phyloP scores from a whole-genome alignment of 2,888 invertebrate species.

The Eristalinus sepulchralis region DNA sequence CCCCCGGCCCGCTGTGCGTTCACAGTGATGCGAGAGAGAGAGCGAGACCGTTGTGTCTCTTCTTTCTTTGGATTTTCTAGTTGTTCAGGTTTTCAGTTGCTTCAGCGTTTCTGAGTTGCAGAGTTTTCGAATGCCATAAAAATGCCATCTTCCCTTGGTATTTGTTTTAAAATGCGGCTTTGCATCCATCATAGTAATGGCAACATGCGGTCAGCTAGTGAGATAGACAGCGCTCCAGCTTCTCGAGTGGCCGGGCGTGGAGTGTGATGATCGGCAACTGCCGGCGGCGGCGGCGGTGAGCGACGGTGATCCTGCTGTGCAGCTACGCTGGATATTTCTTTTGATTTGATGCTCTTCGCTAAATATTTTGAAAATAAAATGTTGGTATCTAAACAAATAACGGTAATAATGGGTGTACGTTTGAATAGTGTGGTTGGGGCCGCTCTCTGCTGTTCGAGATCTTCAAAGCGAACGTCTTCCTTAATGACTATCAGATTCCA shows the following conservation, averaged over 20 bases:
- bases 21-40: constrained; percentile 4
- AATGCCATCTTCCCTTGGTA: constrained; percentile 63
- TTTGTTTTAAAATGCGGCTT: constrained; percentile 72
- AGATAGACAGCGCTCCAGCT: neutral
- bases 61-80: neutral
- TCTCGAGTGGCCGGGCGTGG: constrained; percentile 9
- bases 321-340: constrained; percentile 47
- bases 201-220: constrained; percentile 73
- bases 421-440: constrained; percentile 40
- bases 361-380: constrained; percentile 75
- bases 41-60: neutral
- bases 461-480: constrained; percentile 60
- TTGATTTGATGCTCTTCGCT: constrained; percentile 68
- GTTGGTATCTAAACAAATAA: constrained; percentile 75
- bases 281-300: constrained; percentile 18
- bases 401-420: constrained; percentile 67
- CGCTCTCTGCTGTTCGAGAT: constrained; percentile 40
- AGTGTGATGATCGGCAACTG: constrained; percentile 14
- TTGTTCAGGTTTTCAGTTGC: constrained; percentile 11
- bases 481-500: constrained; percentile 68
- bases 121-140: constrained; percentile 63
- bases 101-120: constrained; percentile 9
- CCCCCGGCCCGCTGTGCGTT: neutral
- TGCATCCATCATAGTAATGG: constrained; percentile 74
- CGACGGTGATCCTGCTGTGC: constrained; percentile 48